Percentiles rank a stretch among this genome's conserved stretches.
These are phyloP conservation scores for Origma solitaria DNA, from an alignment of 2,113 vertebrate genomes.

Conservation along the genomic window DNA sequence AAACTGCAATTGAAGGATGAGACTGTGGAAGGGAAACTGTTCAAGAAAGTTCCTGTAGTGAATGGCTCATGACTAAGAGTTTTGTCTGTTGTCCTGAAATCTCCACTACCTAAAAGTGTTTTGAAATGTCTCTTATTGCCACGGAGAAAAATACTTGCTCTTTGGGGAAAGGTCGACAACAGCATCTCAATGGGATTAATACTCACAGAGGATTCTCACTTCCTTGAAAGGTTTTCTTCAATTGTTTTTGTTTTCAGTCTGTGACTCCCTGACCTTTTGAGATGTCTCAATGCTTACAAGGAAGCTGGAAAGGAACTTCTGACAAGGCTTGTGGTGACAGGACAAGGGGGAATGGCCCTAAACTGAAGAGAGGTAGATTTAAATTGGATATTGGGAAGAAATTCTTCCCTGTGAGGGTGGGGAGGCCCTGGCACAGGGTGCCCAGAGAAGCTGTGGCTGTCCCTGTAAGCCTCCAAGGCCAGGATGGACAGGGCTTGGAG, in stretches of 20 bases:
- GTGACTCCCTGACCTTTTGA: not conserved
- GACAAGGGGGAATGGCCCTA: not conserved
- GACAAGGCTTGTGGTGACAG: not conserved
- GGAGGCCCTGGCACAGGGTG: not conserved
- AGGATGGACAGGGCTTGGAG: accelerated
- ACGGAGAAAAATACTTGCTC: not conserved
- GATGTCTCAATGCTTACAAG: not conserved
- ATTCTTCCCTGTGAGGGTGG: not conserved
- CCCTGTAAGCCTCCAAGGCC: not conserved
- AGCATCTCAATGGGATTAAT: not conserved
- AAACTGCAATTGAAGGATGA: accelerated
- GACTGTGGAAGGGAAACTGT: not conserved
- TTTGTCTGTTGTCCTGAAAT: not conserved
- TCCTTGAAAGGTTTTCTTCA: not conserved
- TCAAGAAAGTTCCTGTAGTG: not conserved
- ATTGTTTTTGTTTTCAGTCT: not conserved
- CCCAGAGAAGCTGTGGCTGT: not conserved
- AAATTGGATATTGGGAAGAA: not conserved
- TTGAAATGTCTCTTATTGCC: not conserved
- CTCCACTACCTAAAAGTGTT: not conserved
- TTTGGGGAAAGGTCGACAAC: not conserved
- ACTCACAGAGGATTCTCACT: not conserved
- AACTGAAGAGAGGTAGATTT: not conserved
- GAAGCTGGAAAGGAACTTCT: not conserved
- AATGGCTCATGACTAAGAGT: not conserved